Base-by-base conservation (phyloP, 2,888 invertebrate species). In the Hirtodrosophila duncani region DNA sequence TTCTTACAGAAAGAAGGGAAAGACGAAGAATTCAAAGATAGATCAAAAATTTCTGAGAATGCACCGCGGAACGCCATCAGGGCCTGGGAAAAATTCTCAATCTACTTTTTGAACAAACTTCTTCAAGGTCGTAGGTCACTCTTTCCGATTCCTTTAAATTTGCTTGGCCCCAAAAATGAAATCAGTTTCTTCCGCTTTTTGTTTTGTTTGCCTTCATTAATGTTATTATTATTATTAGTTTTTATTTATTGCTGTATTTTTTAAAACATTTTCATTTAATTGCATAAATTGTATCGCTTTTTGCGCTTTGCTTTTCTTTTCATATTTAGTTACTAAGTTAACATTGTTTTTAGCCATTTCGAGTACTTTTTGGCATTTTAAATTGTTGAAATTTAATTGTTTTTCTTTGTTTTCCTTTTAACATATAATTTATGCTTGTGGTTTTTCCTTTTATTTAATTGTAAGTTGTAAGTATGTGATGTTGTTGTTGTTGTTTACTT, bases 191-290 rank as follows among this genome's bases (percentile, higher is more conserved):
- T 45, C 42, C 33, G 33, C 17, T 50, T 23, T 24, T 23, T 51
- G 39, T 39, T 46, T 56, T 61, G n/a, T n/a, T n/a, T 58, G 58
- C 60, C 55, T 77, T 59, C 36, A 45, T 62, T 52, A 59, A 58
- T 67, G 49, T 53, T 44, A 53, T 37, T 48, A 60, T 65, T 26
- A 4, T 56, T 33, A 41, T 58, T 33, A 13, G 11, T 20, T 13
- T 26, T 38, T n/a, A 23, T 50, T 59, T 51, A 38, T 41, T 43
- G 43, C 51, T 61, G 38, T 55, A 29, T 58, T 65, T 61, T 78
- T 74, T 62, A 62, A 74, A 72, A 72, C 63, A 63, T 75, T 68
- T 65, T 78, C 56, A 51, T n/a, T 64, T 60, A 64, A 63, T 63
- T 77, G 66, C 59, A 51, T 66, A n/a, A n/a, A 64, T 69, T 66